Percentiles rank a stretch among this genome's conserved stretches.
phyloP scores from a whole-genome alignment of 2,888 invertebrate genomes.

The Salpingus planirostris region DNA sequence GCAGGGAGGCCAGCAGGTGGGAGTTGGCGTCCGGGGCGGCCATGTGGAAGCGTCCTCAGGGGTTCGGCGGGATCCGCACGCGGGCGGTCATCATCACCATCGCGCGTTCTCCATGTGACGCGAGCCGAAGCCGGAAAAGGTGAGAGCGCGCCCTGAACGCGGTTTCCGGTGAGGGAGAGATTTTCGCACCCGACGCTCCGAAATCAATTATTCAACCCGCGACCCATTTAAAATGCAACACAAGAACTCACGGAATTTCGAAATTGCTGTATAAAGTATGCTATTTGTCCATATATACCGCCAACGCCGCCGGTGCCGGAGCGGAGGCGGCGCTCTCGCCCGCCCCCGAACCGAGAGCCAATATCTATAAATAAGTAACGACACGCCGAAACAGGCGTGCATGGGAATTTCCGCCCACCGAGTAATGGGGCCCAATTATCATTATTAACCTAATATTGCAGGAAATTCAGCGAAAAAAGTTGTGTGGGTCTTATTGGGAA shows the following conservation, averaged over 20 bases:
- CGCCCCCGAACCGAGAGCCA: conserved; percentile 3
- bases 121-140: too few relatives aligned
- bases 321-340: conserved; percentile 4
- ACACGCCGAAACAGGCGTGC: too few relatives aligned
- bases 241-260: conserved; percentile 8
- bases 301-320: too few relatives aligned
- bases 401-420: too few relatives aligned
- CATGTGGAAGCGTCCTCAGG: conserved; percentile 41
- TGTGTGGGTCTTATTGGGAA: too few relatives aligned
- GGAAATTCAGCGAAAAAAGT: too few relatives aligned
- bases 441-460: too few relatives aligned
- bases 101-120: not conserved
- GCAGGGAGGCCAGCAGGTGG: conserved; percentile 52
- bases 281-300: conserved; percentile 6
- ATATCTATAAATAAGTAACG: too few relatives aligned
- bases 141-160: too few relatives aligned
- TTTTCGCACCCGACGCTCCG: too few relatives aligned
- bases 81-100: conserved; percentile 2
- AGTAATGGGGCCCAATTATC: too few relatives aligned
- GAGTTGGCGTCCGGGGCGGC: conserved; percentile 48
- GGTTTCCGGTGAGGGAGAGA: too few relatives aligned
- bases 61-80: conserved; percentile 16
- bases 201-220: not conserved
- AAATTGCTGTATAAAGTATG: conserved; percentile 9
- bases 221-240: not conserved